phyloP scores from a whole-genome alignment of 37 sponge, comb jelly and placozoan genomes.

The Aplysina aerophoba region DNA sequence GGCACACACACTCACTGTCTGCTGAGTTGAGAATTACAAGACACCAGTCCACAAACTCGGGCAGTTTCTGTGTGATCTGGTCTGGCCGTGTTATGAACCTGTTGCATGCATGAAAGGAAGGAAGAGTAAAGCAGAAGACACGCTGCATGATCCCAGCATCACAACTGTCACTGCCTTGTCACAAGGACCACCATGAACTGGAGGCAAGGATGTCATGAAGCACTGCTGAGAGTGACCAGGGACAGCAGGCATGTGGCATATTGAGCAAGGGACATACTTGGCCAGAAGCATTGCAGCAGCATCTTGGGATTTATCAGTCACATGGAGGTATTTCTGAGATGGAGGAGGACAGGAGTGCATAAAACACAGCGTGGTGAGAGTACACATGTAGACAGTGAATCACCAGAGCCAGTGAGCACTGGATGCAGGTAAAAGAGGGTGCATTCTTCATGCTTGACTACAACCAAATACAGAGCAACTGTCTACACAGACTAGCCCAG shows the following conservation, averaged over 20 bases:
- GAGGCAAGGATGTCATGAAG: background rate
- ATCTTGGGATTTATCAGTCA: slow-evolving; percentile 88
- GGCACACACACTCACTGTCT: slow-evolving; percentile 27
- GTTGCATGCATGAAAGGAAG: background rate
- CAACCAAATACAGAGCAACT: no score
- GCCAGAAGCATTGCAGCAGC: slow-evolving; percentile 86
- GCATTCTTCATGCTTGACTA: no score
- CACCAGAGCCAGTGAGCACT: no score
- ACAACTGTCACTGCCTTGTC: background rate
- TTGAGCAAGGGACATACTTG: slow-evolving; percentile 42
- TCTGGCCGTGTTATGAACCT: slow-evolving; percentile 88
- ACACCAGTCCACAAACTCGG: slow-evolving; percentile 75
- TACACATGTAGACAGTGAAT: background rate
- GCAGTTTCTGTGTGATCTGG: slow-evolving; percentile 59
- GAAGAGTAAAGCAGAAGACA: background rate
- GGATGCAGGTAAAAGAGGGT: no score
- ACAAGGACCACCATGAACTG: background rate
- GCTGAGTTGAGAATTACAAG: slow-evolving; percentile 34
- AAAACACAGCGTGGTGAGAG: no score
- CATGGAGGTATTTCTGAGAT: slow-evolving; percentile 69
- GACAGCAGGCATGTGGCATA: background rate
- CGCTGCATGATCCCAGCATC: background rate
- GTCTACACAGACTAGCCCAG: no score
- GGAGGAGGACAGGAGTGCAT: no score
- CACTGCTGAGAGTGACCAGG: background rate